A percentile compares a stretch with the other conserved stretches of the same genome.
Conservation (phyloP, 2,888 invertebrate genomes). For the Schizotus pectinicornis region DNA sequence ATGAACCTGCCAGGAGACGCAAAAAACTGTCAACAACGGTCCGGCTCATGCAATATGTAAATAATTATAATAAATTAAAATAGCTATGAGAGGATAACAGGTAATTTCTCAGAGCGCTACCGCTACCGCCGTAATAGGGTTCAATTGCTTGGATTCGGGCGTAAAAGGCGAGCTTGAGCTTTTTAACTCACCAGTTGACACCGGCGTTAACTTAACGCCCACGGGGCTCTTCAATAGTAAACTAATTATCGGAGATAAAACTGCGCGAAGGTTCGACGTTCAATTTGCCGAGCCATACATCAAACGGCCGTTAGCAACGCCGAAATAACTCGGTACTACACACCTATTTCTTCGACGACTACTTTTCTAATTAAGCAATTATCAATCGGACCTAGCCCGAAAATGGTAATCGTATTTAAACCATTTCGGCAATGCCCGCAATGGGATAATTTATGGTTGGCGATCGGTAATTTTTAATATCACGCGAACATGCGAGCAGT, state of each 20-base stretch:
- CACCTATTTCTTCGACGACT: not conserved
- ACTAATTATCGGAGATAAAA: slow-evolving; percentile 44
- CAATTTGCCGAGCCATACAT: slow-evolving; percentile 45
- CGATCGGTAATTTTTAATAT: no score
- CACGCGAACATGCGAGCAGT: no score
- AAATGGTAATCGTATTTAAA: no score
- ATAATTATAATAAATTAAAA: no score
- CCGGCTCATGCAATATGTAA: no score
- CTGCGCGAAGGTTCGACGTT: slow-evolving; percentile 40
- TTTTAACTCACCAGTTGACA: slow-evolving; percentile 36
- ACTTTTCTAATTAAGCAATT: slow-evolving; percentile 24
- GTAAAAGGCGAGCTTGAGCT: slow-evolving; percentile 19
- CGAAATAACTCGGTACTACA: slow-evolving; percentile 17
- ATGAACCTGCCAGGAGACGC: no score
- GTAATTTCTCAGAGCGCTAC: no score
- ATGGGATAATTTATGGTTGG: no score
- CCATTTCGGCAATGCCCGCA: no score
- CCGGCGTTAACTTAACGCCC: slow-evolving; percentile 38
- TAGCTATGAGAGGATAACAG: no score
- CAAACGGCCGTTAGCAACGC: slow-evolving; percentile 34
- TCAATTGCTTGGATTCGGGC: not conserved
- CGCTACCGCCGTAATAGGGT: no score
- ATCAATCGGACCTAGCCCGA: not conserved
- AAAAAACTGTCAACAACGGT: no score
- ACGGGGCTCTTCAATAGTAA: slow-evolving; percentile 39